A percentile compares a stretch with the other conserved stretches of the same genome.
phyloP scores from a whole-genome alignment of 2,797 vertebrate species.

The Carcharodon carcharias region DNA sequence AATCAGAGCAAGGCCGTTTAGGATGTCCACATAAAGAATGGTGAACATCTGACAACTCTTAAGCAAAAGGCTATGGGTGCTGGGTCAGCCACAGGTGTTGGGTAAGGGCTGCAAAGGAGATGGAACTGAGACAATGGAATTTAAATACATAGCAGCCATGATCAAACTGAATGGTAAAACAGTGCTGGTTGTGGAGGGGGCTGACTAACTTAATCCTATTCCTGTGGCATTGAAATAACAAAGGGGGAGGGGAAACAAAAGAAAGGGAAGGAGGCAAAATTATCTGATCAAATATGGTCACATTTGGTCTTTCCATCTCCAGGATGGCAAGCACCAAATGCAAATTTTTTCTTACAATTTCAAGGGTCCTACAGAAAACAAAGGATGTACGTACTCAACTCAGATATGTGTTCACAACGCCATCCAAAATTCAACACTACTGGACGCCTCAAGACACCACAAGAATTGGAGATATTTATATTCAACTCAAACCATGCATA shows the following conservation, averaged over 20 bases:
- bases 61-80: not conserved
- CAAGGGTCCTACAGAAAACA: not conserved
- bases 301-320: not conserved
- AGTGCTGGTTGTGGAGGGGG: not conserved
- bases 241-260: not conserved
- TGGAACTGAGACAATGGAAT: not conserved
- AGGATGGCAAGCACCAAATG: not conserved
- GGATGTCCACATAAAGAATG: not conserved
- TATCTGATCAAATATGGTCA: not conserved
- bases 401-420: not conserved
- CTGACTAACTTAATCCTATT: not conserved
- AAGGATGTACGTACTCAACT: not conserved
- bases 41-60: not conserved
- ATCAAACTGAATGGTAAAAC: not conserved
- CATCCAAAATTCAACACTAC: not conserved
- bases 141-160: not conserved
- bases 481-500: not conserved
- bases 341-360: not conserved
- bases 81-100: not conserved
- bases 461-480: not conserved
- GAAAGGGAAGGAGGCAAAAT: not conserved
- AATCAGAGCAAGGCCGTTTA: not conserved
- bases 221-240: not conserved
- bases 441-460: not conserved
- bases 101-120: not conserved